These are phyloP conservation scores for Meteorus colon DNA, from an alignment of 2,888 invertebrate genomes.

Conservation along the genomic window DNA sequence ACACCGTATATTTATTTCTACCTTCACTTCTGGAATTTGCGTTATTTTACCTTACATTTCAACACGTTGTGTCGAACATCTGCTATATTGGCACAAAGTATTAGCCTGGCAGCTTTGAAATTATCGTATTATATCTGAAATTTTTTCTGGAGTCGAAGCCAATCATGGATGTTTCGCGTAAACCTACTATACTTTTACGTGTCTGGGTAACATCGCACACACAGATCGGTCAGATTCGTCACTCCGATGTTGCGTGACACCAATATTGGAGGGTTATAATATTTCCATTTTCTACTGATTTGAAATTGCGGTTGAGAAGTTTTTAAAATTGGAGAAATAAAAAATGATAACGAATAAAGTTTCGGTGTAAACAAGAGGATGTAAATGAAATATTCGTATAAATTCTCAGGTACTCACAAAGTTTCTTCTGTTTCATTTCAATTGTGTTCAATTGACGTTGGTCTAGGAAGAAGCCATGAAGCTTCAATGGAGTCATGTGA, in stretches of 20 bases:
- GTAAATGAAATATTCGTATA: no score
- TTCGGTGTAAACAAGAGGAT: no score
- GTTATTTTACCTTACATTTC: constrained; percentile 30
- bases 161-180: not conserved
- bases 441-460: no score
- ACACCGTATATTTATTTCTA: no score
- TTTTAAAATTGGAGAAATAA: no score
- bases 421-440: no score
- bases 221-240: not conserved
- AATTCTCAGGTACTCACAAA: no score
- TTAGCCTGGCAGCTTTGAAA: not conserved
- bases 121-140: not conserved
- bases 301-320: no score
- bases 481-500: no score
- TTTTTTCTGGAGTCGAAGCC: not conserved
- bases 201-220: not conserved
- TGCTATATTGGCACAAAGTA: not conserved
- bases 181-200: not conserved
- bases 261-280: not conserved
- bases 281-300: not conserved
- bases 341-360: no score
- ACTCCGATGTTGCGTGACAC: constrained; percentile 8
- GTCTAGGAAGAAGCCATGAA: no score
- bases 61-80: constrained; percentile 30
- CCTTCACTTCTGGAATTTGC: not conserved